Percentiles rank a stretch among this genome's conserved stretches.
Evolutionary conservation across 2,113 vertebrate species (phyloP).

Genomic region (Hippocampus abdominalis): DNA sequence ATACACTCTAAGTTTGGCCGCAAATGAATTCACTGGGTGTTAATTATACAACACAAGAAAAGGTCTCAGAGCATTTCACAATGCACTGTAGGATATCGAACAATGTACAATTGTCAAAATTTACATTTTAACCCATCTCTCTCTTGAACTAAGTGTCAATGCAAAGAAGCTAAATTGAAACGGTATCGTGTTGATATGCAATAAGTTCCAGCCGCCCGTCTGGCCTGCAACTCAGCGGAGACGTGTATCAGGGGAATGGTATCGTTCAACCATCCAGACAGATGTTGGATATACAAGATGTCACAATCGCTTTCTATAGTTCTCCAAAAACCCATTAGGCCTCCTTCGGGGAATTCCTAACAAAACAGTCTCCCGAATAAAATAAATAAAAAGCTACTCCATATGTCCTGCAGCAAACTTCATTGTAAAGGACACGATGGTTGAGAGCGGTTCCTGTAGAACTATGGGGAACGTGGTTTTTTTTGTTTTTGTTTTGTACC

Average conservation of each 20-base stretch:
- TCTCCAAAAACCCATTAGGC: conserved; percentile 52
- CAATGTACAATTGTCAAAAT: too few relatives aligned
- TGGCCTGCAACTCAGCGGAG: conserved; percentile 35
- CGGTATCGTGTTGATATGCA: background rate
- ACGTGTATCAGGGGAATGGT: conserved; percentile 51
- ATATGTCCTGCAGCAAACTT: conserved; percentile 41
- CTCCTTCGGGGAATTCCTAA: conserved; percentile 48
- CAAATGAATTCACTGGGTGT: too few relatives aligned
- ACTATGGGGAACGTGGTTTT: conserved; percentile 5
- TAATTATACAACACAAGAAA: too few relatives aligned
- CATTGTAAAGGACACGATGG: conserved; percentile 23
- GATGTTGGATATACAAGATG: conserved; percentile 63
- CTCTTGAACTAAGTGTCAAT: background rate
- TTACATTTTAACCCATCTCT: too few relatives aligned
- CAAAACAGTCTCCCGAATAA: conserved; percentile 33
- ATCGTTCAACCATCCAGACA: conserved; percentile 58
- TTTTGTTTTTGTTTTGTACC: conserved; percentile 19
- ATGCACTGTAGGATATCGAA: too few relatives aligned
- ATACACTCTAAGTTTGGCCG: too few relatives aligned
- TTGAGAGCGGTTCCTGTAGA: conserved; percentile 16
- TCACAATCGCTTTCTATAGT: conserved; percentile 53
- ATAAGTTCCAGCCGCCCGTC: conserved; percentile 34
- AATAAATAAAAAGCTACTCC: conserved; percentile 35
- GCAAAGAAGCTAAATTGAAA: conserved; percentile 5
- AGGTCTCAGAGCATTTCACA: too few relatives aligned